These are phyloP conservation scores for Hydropsyche tenuis DNA, from an alignment of 1,140 invertebrate species.

Conservation along the genomic window DNA sequence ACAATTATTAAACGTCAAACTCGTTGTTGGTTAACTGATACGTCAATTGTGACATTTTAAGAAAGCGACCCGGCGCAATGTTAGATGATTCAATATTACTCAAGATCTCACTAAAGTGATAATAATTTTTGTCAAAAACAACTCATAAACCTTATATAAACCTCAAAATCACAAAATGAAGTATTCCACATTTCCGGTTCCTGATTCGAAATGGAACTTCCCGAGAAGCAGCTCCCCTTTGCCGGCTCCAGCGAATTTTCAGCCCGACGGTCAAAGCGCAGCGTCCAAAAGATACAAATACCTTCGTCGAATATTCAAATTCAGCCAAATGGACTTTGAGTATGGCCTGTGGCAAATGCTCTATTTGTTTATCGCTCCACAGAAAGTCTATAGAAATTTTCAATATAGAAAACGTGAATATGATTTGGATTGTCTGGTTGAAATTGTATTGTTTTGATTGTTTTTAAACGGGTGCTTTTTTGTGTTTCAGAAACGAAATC, in stretches of 20 bases:
- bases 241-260: slow-evolving; percentile 66
- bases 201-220: slow-evolving; percentile 55
- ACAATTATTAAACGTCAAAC: too few species aligned
- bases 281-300: slow-evolving; percentile 94
- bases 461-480: slow-evolving; percentile 34
- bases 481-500: slow-evolving; percentile 90
- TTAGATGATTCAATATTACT: too few species aligned
- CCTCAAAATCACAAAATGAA: too few species aligned
- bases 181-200: slow-evolving; percentile 70
- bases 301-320: slow-evolving; percentile 87
- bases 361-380: slow-evolving; percentile 92
- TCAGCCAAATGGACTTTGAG: slow-evolving; percentile 99
- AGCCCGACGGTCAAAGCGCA: slow-evolving; percentile 79
- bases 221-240: slow-evolving; percentile 64
- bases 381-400: slow-evolving; percentile 98
- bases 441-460: too few species aligned
- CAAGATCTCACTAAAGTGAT: too few species aligned
- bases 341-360: slow-evolving; percentile 99
- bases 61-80: too few species aligned
- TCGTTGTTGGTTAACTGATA: too few species aligned
- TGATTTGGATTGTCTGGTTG: too few species aligned
- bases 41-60: too few species aligned
- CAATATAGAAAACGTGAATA: slow-evolving; percentile 95
- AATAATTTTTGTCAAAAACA: too few species aligned
- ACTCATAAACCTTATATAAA: too few species aligned